Evolutionary conservation across 2,888 invertebrate genomes (phyloP), one percentile per base, ranked within the genome.

Genomic region (Dynastes hyllus): DNA sequence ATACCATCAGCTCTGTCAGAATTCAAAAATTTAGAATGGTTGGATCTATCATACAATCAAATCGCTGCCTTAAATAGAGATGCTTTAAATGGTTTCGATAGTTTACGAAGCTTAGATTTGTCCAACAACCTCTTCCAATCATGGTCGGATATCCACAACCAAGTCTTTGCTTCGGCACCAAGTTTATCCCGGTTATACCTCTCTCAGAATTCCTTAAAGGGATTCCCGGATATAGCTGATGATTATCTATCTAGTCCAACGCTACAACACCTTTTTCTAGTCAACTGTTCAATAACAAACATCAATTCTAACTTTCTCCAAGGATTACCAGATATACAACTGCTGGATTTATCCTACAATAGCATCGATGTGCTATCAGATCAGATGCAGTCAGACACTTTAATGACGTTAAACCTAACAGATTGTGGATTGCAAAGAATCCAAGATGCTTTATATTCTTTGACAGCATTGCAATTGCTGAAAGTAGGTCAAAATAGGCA

Each of bases 401-500:
- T 88, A 77, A 84, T 84, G 82, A 90, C 88, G 80, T 88, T 94
- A 9, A 92, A 93, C 82, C 86, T 93, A 32, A 92, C 91, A 81
- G 90, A 92, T 81, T 92, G 93, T 83, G 90, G 90, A 82, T 86
- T 94, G 8, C 90, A 88, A 71, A 87, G 87, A 11, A 85, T 94
- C 16, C 89, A 90, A 6, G 88, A 90, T 76, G 91, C 93, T 70
- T 88, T 95, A 66, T 87, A 89, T 51, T 91, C 91, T 32, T 86
- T 95, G 78, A 91, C 92, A 27, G 89, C 90, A 13, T 87, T 96
- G 81, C 90, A 92, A 78, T 90, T 90, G 65, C 87, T 96, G 16
- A 90, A 91, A 84, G 85, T 95, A 81, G 91, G 92, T 2, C 90
- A 92, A 83, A 95, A 95, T 84, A 91, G 90, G 63, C 89, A 91